Evolutionary conservation across 1,140 invertebrate species (phyloP).

Genomic region (Trichonephila clavata): DNA sequence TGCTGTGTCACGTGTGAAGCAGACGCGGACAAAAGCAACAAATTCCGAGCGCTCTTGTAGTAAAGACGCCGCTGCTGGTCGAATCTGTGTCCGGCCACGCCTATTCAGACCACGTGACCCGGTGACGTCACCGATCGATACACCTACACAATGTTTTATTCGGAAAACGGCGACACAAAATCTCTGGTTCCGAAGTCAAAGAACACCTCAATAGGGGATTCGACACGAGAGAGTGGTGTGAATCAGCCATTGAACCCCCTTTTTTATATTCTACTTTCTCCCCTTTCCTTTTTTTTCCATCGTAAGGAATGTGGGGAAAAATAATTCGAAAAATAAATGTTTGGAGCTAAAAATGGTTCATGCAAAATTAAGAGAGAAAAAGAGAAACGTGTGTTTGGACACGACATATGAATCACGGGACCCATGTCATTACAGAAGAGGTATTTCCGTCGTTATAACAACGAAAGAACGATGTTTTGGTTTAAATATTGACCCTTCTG

Average conservation of each 20-base stretch:
- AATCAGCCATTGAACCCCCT: background rate
- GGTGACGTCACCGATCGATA: slow-evolving; percentile 28
- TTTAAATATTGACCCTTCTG: no score
- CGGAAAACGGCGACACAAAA: slow-evolving; percentile 16
- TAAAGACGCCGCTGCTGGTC: background rate
- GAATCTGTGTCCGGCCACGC: slow-evolving; percentile 30
- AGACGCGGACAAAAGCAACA: slow-evolving; percentile 18
- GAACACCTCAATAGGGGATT: slow-evolving; percentile 12
- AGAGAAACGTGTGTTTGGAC: background rate
- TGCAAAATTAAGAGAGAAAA: background rate
- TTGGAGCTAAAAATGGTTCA: background rate
- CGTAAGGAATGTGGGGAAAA: background rate
- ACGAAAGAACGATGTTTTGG: no score
- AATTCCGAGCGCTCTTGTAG: background rate
- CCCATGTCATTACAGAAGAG: background rate
- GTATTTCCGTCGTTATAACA: no score
- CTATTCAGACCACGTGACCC: background rate
- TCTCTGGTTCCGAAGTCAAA: slow-evolving; percentile 12
- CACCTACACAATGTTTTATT: slow-evolving; percentile 35
- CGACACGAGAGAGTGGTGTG: background rate
- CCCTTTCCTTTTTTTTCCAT: background rate
- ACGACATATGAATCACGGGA: background rate
- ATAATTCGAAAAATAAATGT: background rate
- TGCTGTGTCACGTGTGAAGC: slow-evolving; percentile 27
- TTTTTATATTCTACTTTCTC: background rate